These are phyloP conservation scores for Tethya wilhelma DNA, from an alignment of 37 sponge, comb jelly and placozoan genomes.

Conservation along the genomic window DNA sequence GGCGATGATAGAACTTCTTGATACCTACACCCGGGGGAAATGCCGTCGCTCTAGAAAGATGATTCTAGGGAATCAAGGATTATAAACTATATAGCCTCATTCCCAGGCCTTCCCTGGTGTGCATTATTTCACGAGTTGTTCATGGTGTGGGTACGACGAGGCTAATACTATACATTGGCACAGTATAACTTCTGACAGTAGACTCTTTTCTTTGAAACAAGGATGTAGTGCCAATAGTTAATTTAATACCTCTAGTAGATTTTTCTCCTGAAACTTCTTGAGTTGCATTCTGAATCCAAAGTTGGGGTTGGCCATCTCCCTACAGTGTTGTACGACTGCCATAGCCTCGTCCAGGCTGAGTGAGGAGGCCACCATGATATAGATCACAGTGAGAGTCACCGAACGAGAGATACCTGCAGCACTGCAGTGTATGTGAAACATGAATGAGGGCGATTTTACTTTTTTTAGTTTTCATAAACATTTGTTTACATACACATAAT, in stretches of 20 bases:
- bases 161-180: too few relatives aligned
- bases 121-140: too few relatives aligned
- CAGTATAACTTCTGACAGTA: too few relatives aligned
- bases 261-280: conserved; percentile 37
- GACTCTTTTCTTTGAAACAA: too few relatives aligned
- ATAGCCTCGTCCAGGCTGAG: conserved; percentile 60
- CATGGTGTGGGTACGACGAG: too few relatives aligned
- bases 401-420: conserved; percentile 86
- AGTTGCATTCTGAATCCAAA: conserved; percentile 74
- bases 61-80: too few relatives aligned
- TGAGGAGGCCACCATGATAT: conserved; percentile 66
- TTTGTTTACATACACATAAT: neutral
- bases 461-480: too few relatives aligned
- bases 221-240: neutral
- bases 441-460: neutral
- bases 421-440: conserved; percentile 34
- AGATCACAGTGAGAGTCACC: conserved; percentile 70
- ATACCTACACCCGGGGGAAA: too few relatives aligned
- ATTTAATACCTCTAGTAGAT: conserved; percentile 22
- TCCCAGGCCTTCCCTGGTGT: too few relatives aligned
- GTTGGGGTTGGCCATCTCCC: conserved; percentile 78
- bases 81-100: too few relatives aligned
- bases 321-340: conserved; percentile 52
- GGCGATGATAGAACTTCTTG: too few relatives aligned
- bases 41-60: too few relatives aligned